A percentile compares a stretch with the other conserved stretches of the same genome.
Evolutionary conservation across 2,797 vertebrate species (phyloP).

Genomic region (Schizopygopsis malacanthus): DNA sequence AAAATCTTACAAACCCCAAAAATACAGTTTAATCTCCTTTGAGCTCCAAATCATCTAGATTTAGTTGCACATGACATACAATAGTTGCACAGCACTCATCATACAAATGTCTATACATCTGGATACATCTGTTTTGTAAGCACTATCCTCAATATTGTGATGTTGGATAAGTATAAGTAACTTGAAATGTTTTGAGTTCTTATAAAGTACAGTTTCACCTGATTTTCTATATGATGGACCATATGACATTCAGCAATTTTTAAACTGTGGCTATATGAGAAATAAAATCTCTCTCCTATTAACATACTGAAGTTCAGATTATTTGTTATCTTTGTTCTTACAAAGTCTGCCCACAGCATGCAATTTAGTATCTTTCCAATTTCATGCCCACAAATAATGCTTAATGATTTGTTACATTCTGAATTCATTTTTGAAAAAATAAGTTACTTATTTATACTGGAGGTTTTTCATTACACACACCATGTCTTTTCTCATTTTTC

Average conservation of each 20-base stretch:
- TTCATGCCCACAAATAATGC: neutral
- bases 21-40: neutral
- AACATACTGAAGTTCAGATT: neutral
- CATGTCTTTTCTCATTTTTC: neutral
- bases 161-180: neutral
- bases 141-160: constrained; percentile 16
- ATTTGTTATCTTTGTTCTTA: neutral
- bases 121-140: neutral
- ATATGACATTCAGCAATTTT: neutral
- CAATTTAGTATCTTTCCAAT: neutral
- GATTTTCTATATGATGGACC: neutral
- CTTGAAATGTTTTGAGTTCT: neutral
- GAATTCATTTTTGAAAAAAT: neutral
- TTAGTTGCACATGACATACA: neutral
- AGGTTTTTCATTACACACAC: neutral
- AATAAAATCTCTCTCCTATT: constrained; percentile 9
- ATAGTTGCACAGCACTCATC: neutral
- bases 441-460: neutral
- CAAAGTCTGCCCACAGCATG: neutral
- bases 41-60: neutral
- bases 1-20: neutral
- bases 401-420: neutral
- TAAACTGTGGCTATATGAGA: neutral
- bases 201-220: neutral
- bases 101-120: neutral